Conservation (phyloP, 2,888 invertebrate genomes). For the Amphipyra tragopoginis region DNA sequence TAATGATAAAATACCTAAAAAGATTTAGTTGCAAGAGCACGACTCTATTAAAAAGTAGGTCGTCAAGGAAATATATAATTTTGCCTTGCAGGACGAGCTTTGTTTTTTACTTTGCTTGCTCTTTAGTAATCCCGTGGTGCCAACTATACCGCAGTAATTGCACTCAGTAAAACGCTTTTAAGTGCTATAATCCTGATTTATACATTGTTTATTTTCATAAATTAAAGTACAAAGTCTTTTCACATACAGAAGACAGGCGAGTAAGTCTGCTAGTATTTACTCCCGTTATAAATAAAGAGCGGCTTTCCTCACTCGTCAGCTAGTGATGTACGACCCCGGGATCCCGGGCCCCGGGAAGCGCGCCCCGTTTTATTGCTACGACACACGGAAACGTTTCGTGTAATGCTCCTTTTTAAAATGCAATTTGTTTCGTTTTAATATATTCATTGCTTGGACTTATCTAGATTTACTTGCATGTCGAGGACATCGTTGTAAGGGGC, state of each 20-base stretch:
- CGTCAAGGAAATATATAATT: constrained; percentile 25
- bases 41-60: constrained; percentile 21
- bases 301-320: constrained; percentile 58
- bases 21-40: neutral
- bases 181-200: constrained; percentile 43
- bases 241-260: constrained; percentile 37
- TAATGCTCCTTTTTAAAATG: constrained; percentile 59
- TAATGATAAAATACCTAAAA: neutral
- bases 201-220: constrained; percentile 43
- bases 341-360: constrained; percentile 48
- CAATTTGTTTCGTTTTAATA: constrained; percentile 61
- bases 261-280: constrained; percentile 42
- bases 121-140: constrained; percentile 16
- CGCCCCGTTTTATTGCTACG: constrained; percentile 55
- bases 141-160: constrained; percentile 30
- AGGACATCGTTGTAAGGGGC: constrained; percentile 42
- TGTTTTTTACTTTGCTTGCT: constrained; percentile 9
- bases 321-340: constrained; percentile 55
- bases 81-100: neutral
- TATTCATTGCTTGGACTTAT: constrained; percentile 61
- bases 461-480: constrained; percentile 53
- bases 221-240: constrained; percentile 29
- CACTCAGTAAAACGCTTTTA: constrained; percentile 21
- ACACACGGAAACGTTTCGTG: constrained; percentile 61
- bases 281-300: constrained; percentile 51